Evolutionary conservation across 2,797 vertebrate genomes (phyloP), one percentile per base, ranked within the genome.

Genomic region (Poecilia velifera): DNA sequence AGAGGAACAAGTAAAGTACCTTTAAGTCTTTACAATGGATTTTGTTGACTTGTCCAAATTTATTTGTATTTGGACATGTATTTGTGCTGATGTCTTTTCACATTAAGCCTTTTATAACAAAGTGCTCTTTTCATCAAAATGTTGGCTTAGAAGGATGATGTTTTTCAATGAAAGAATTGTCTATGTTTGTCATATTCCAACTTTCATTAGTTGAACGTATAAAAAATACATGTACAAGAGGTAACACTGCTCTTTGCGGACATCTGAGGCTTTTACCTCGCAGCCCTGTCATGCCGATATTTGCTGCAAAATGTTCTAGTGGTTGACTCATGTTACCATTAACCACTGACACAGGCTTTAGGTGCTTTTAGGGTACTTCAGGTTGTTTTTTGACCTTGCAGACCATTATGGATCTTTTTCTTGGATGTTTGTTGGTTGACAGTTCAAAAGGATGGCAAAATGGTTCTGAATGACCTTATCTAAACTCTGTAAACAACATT

Each of bases 311-410:
- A 41, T 43, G 68, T 71, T 71, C 39, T 45, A 71, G 28, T 71
- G 41, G 39, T 71, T 45, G 25, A 71, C 22, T 71, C 41, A n/a
- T 13, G 12, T n/a, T n/a, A 71, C 41, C 41, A 43, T 71, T 71
- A 71, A 71, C 68, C 68, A 45, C 13, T 45, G 68, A 71, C 39
- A 70, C 66, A 71, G 22, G 9, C 68, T 45, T 71, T 45, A n/a
- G 39, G 43, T 43, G 41, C 77, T 78, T 78, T 78, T 55, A 73
- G 47, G 18, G 43, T 0, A 62, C 31, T 72, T 53, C 14, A 28
- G 25, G 25, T 71, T 71, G 68, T 71, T 71, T 71, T 71, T n/a
- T 71, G 68, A 71, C 68, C 68, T 45, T 71, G 39, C 25, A n/a
- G 68, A n/a, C 25, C 4, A 71, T 71, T 43, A 71, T 14, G 25